Conservation (phyloP, 2,113 vertebrate species). For the Chlorodrepanis virens region DNA sequence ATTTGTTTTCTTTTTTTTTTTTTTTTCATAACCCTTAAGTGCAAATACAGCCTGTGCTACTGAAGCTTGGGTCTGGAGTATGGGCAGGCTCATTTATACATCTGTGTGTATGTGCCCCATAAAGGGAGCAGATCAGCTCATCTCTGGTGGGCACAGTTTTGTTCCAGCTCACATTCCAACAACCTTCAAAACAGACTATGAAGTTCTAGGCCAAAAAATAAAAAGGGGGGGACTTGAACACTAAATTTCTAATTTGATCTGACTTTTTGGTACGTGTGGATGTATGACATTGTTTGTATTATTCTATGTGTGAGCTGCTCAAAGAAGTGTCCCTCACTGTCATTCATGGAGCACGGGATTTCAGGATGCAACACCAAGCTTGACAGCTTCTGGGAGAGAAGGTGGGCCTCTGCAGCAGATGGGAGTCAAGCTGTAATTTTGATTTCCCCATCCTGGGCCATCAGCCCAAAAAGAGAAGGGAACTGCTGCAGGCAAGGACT, state of each 20-base stretch:
- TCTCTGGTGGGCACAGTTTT: background rate
- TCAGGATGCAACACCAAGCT: background rate
- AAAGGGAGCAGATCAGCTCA: background rate
- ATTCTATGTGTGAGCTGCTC: background rate
- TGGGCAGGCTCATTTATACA: background rate
- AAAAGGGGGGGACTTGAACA: background rate
- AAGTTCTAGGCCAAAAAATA: background rate
- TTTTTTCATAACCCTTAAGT: background rate
- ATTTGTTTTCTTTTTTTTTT: background rate
- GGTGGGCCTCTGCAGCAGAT: background rate
- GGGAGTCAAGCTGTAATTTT: background rate
- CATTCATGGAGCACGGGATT: background rate
- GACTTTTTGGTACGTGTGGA: background rate
- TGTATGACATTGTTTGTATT: background rate
- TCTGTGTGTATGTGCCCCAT: rapidly evolving
- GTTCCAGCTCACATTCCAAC: background rate
- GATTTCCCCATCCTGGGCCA: background rate
- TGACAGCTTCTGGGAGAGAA: background rate
- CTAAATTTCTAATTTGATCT: background rate
- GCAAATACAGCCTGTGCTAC: background rate
- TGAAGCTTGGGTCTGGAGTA: background rate
- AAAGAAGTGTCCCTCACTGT: background rate
- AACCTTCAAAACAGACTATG: background rate
- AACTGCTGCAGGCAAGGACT: background rate
- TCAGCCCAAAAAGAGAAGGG: background rate